These are phyloP conservation scores for Neodontobutis hainanensis DNA, from an alignment of 2,113 vertebrate species.

Conservation along the genomic window DNA sequence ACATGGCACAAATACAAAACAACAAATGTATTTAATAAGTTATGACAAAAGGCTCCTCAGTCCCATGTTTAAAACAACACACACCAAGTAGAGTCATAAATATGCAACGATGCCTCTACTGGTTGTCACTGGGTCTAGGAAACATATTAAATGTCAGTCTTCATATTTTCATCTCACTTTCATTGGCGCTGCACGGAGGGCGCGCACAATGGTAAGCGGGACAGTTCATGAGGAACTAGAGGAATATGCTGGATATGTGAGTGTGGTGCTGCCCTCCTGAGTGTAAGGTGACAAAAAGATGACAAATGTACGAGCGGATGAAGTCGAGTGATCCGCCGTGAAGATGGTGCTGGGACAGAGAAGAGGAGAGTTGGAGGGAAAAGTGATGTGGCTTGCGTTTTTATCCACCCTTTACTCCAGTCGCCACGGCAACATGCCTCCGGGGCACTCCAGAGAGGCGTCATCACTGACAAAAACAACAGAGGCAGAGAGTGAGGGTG, in stretches of 20 bases:
- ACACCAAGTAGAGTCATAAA: constrained; percentile 56
- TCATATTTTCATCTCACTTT: constrained; percentile 55
- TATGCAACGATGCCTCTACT: constrained; percentile 54
- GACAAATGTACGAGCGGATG: constrained; percentile 59
- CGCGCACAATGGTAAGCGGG: constrained; percentile 36
- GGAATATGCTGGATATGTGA: constrained; percentile 19
- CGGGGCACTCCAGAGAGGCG: constrained; percentile 70
- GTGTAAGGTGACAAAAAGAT: constrained; percentile 58
- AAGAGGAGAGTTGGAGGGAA: constrained; percentile 19
- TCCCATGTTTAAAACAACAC: constrained; percentile 37
- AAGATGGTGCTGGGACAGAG: constrained; percentile 56
- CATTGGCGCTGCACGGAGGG: constrained; percentile 34
- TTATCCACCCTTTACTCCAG: constrained; percentile 68
- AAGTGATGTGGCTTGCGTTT: constrained; percentile 57
- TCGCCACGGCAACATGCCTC: constrained; percentile 77
- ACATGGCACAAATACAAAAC: constrained; percentile 24
- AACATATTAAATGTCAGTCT: constrained; percentile 72
- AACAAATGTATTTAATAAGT: constrained; percentile 67
- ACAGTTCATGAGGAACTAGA: constrained; percentile 42
- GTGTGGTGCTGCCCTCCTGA: constrained; percentile 49
- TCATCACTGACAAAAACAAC: constrained; percentile 74
- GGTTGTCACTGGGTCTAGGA: constrained; percentile 37
- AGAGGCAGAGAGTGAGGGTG: constrained; percentile 53
- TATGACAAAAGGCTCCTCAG: constrained; percentile 51
- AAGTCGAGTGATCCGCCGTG: constrained; percentile 63